Percentiles rank a stretch among this genome's conserved stretches.
phyloP scores from a whole-genome alignment of 2,113 vertebrate genomes.

The Lanius ludovicianus region DNA sequence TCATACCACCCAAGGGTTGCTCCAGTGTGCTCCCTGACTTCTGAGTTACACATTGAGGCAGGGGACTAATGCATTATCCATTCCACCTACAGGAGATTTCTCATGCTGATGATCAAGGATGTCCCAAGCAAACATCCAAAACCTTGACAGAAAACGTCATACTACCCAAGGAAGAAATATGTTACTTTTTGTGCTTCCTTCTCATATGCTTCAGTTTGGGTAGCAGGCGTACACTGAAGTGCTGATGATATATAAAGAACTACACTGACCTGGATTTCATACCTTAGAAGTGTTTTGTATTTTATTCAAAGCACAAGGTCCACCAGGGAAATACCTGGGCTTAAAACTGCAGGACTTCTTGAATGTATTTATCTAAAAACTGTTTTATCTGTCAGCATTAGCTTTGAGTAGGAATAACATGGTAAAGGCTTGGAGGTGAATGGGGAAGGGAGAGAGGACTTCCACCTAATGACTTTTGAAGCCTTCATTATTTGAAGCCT shows the following conservation, averaged over 20 bases:
- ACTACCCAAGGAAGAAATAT: neutral
- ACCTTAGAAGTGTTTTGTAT: neutral
- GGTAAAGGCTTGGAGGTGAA: accelerated
- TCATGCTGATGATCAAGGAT: neutral
- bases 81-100: neutral
- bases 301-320: neutral
- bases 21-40: neutral
- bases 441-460: neutral
- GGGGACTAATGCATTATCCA: neutral
- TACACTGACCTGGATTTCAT: neutral
- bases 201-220: neutral
- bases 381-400: neutral
- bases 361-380: neutral
- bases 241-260: neutral
- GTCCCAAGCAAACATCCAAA: neutral
- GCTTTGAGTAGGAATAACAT: neutral
- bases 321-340: neutral
- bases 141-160: neutral
- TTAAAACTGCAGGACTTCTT: neutral
- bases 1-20: accelerated
- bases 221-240: neutral
- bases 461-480: neutral
- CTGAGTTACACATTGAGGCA: neutral
- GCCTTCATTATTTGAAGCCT: neutral
- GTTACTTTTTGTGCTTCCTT: neutral